Conservation (phyloP, 92 coral and sea anemone genomes). For the Paragorgia papillata region DNA sequence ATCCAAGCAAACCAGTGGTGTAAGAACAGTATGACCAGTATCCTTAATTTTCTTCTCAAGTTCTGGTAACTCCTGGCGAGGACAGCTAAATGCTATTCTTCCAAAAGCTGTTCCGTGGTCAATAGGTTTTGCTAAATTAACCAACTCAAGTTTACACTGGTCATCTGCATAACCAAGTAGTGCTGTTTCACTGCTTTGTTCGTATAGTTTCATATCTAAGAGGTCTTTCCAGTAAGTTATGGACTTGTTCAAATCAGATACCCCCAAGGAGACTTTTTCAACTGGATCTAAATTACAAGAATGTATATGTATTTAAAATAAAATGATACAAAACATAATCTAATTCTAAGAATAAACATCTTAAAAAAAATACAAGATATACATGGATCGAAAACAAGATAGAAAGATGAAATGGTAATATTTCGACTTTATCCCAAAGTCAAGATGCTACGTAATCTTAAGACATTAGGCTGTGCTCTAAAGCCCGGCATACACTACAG, state of each 20-base stretch:
- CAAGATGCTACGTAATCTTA: too few relatives aligned
- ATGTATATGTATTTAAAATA: too few relatives aligned
- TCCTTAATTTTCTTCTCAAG: constrained; percentile 68
- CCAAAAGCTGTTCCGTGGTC: constrained; percentile 94
- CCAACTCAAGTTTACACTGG: constrained; percentile 83
- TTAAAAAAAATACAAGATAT: too few relatives aligned
- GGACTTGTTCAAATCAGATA: constrained; percentile 72
- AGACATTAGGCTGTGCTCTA: too few relatives aligned
- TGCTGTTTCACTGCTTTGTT: constrained; percentile 68
- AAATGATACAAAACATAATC: too few relatives aligned
- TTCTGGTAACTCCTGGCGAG: constrained; percentile 68
- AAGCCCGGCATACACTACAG: too few relatives aligned
- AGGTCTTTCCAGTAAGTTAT: constrained; percentile 75
- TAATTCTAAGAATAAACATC: too few relatives aligned
- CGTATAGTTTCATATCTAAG: constrained; percentile 79
- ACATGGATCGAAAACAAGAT: too few relatives aligned
- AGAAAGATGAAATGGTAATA: too few relatives aligned
- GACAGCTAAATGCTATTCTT: constrained; percentile 94
- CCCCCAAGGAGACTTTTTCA: constrained; percentile 80
- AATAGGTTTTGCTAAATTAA: constrained; percentile 68
- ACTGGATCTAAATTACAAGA: constrained; percentile 67
- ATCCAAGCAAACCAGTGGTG: constrained; percentile 81
- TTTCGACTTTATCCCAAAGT: too few relatives aligned
- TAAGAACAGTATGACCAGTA: constrained; percentile 72
- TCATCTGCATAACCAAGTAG: constrained; percentile 72